phyloP scores from a whole-genome alignment of 2,888 invertebrate genomes.

The Tiphia femorata region DNA sequence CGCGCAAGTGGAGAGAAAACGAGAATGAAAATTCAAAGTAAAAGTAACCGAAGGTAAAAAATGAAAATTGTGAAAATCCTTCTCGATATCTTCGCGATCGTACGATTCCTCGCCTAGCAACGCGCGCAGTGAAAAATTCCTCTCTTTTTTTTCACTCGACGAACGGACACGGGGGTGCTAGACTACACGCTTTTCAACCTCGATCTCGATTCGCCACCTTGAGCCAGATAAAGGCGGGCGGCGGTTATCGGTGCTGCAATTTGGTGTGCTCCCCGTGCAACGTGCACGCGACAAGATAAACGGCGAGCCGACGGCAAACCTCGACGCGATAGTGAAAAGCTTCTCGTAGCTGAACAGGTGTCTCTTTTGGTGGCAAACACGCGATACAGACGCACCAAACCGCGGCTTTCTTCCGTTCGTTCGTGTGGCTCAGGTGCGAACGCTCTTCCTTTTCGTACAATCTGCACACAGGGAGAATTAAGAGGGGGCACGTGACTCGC shows the following conservation, averaged over 20 bases:
- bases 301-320: constrained; percentile 24
- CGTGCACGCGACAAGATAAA: constrained; percentile 38
- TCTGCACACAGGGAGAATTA: neutral
- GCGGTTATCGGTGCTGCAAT: constrained; percentile 30
- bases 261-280: constrained; percentile 18
- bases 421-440: constrained; percentile 25
- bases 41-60: neutral
- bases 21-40: too few relatives aligned
- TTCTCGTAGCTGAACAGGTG: constrained; percentile 36
- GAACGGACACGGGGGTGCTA: neutral
- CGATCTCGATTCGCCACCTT: constrained; percentile 45
- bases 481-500: neutral
- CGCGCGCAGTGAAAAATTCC: too few relatives aligned
- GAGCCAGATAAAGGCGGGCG: constrained; percentile 40
- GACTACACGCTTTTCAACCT: constrained; percentile 33
- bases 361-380: constrained; percentile 32
- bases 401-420: constrained; percentile 34
- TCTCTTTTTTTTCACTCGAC: too few relatives aligned
- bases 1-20: neutral
- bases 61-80: too few relatives aligned
- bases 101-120: too few relatives aligned
- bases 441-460: constrained; percentile 14
- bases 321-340: constrained; percentile 37
- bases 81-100: too few relatives aligned
- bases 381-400: constrained; percentile 31